Base-by-base conservation (phyloP, 2,113 vertebrate species). In the Bufo gargarizans region DNA sequence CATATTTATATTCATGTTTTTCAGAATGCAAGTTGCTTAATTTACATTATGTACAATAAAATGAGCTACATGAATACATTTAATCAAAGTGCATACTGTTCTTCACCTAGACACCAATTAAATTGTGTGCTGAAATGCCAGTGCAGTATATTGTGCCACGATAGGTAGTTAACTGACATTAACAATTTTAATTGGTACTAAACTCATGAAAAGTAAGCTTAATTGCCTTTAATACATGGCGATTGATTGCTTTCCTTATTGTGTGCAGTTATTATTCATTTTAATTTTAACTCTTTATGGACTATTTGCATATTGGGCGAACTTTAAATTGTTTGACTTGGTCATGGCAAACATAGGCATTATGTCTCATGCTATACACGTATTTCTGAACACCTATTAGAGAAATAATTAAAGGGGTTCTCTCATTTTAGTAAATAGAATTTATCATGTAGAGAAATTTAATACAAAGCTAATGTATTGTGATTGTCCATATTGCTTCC, bases 131-230 rank as follows among this genome's bases (percentile, higher is more conserved):
- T 69, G 63, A 84, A 84, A 84, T 84, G 82, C 59, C 82, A 84
- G 16, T 55, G 63, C 82, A 55, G 63, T 84, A 69, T 84, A 84
- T 84, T 84, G 82, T 84, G 63, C 65, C 47, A 84, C 82, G 71
- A 69, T 71, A 84, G 82, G 82, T 84, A 84, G 82, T 84, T 71
- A 84, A 67, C 82, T 84, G 82, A 71, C 82, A 84, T 84, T 84
- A 84, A 71, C 63, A 71, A 84, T 84, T 84, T 71, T 84, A 84
- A 84, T 84, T 84, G 82, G 82, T 84, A 84, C 82, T 84, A 84
- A 84, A 71, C 82, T 84, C 63, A 53, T 84, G 49, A 55, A 84
- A 84, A 84, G 63, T 83, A 84, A 50, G 59, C 63, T 55, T 84
- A 69, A 84, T 71, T 84, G 67, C 63, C 50, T 53, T 69, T 83